phyloP scores from a whole-genome alignment of 2,113 vertebrate genomes.

The Pachycephala philippinensis region DNA sequence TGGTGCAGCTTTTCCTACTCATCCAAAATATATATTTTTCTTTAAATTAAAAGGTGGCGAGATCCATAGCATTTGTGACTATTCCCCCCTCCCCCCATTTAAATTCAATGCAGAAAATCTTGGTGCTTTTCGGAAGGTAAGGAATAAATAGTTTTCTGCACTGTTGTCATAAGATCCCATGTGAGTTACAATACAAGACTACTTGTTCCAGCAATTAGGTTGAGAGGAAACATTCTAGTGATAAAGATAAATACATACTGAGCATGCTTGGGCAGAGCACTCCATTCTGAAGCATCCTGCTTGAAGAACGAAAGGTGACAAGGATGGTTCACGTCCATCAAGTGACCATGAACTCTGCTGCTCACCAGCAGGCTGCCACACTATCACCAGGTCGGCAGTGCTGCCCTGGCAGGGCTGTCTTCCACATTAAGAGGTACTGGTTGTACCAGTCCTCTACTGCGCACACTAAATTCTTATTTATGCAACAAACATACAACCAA shows the following conservation, averaged over 20 bases:
- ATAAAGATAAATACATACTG: slow-evolving; percentile 73
- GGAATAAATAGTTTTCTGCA: slow-evolving; percentile 51
- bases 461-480: slow-evolving; percentile 62
- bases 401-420: slow-evolving; percentile 18
- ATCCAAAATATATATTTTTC: slow-evolving; percentile 52
- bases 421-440: slow-evolving; percentile 21
- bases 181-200: slow-evolving; percentile 64
- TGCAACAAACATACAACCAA: slow-evolving; percentile 67
- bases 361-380: slow-evolving; percentile 31
- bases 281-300: slow-evolving; percentile 71
- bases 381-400: not conserved
- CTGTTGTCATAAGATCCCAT: slow-evolving; percentile 38
- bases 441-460: slow-evolving; percentile 21
- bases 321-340: slow-evolving; percentile 66
- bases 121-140: slow-evolving; percentile 40
- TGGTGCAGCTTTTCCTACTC: slow-evolving; percentile 71
- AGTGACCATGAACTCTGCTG: slow-evolving; percentile 47
- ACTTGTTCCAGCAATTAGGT: slow-evolving; percentile 63
- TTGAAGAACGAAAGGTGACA: slow-evolving; percentile 68
- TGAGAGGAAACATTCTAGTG: slow-evolving; percentile 69
- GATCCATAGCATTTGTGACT: slow-evolving; percentile 60
- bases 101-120: slow-evolving; percentile 56
- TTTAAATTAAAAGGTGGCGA: slow-evolving; percentile 65
- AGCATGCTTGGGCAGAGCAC: slow-evolving; percentile 72
- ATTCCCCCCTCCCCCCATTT: not conserved